Base-by-base conservation (phyloP, 2,888 invertebrate genomes). In the Coleophora deauratella region DNA sequence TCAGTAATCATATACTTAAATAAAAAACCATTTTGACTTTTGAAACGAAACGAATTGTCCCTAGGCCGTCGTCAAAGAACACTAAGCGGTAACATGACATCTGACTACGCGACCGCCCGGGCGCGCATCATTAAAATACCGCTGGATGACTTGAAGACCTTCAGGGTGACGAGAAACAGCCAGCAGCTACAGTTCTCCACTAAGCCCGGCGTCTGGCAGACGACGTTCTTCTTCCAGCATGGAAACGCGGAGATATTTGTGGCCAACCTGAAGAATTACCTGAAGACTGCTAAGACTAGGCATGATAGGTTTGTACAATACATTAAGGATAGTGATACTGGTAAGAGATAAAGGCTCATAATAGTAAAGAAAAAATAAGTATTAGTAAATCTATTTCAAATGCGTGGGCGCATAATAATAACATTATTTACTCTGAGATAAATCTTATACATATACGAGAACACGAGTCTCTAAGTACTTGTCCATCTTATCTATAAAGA, bases 201-300 rank as follows among this genome's bases (percentile, higher is more conserved):
- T 0, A 85, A 80, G 45, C 63, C 66, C 0, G 79, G 81, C 0
- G 90, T 92, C 1, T 89, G 89, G 61, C 90, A 93, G 54, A 91
- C 92, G 47, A 91, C 93, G 4, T 94, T 97, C 64, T 92, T 94
- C 65, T 97, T 97, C 76, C 95, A 95, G 67, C 91, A 93, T 53
- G 95, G 94, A 0, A 95, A 96, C 55, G 94, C 95, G 0, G 93
- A 94, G 57, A 89, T 90, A 41, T 91, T 97, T 58, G 87, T 90
- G 33, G 87, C 76, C 32, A 86, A 86, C 45, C 79, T 90, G 45
- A 91, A 89, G 72, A 88, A 90, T 54, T 86, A 88, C 45, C 73
- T 91, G 4, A 89, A 88, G 65, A 89, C 90, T 1, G 85, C 86
- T 2, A 92, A 93, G 50, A 91, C 93, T 0, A 88, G 90, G 44